Evolutionary conservation across 2,888 invertebrate species (phyloP).

Genomic region (Neoscelio sp.): DNA sequence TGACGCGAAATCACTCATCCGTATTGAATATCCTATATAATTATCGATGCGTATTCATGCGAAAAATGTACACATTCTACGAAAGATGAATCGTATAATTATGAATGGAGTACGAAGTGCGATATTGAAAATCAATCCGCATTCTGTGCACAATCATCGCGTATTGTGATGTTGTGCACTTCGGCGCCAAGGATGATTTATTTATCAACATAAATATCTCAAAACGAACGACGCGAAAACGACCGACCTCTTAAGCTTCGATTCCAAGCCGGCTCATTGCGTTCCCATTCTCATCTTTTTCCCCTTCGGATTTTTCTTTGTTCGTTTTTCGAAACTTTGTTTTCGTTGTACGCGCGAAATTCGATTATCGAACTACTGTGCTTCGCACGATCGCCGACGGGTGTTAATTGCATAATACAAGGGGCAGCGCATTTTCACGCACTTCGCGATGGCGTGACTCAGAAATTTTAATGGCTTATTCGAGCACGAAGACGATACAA

Average conservation of each 20-base stretch:
- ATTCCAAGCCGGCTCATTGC: constrained; percentile 33
- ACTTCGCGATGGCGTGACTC: constrained; percentile 65
- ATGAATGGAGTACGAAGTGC: constrained; percentile 31
- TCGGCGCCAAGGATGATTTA: constrained; percentile 44
- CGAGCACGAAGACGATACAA: constrained; percentile 69
- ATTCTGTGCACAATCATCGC: constrained; percentile 52
- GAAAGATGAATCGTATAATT: constrained; percentile 49
- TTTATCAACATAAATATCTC: constrained; percentile 37
- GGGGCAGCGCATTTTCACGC: constrained; percentile 55
- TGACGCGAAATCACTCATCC: too few species aligned
- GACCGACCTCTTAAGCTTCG: constrained; percentile 36
- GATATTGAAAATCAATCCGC: constrained; percentile 63
- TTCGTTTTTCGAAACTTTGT: background rate
- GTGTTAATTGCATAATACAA: constrained; percentile 66
- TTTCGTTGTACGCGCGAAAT: constrained; percentile 44
- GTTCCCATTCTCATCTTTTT: constrained; percentile 6
- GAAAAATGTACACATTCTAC: constrained; percentile 40
- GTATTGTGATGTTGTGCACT: constrained; percentile 35
- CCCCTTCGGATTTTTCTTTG: background rate
- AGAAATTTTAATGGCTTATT: constrained; percentile 67
- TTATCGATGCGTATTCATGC: constrained; percentile 56
- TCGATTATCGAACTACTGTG: constrained; percentile 57
- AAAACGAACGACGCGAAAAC: constrained; percentile 12
- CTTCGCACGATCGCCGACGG: constrained; percentile 46
- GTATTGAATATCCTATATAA: too few species aligned